phyloP scores from a whole-genome alignment of 1,140 invertebrate genomes.

The Drosophila sucinea region DNA sequence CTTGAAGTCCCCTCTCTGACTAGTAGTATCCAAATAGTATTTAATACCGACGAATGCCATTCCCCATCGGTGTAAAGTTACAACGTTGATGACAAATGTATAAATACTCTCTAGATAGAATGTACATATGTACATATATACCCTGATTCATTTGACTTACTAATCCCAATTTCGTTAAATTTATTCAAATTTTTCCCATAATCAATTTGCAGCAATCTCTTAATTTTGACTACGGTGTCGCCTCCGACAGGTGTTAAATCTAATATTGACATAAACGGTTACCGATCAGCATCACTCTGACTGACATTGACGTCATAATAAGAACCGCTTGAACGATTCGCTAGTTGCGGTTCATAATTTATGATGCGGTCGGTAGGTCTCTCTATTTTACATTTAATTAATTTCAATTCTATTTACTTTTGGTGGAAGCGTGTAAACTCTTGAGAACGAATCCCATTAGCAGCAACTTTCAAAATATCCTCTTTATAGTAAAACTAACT shows the following conservation, averaged over 20 bases:
- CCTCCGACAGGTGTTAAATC: constrained; percentile 52
- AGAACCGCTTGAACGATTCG: constrained; percentile 21
- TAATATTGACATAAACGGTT: constrained; percentile 48
- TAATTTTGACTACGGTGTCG: constrained; percentile 44
- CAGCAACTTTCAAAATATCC: too few relatives aligned
- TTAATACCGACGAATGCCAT: too few relatives aligned
- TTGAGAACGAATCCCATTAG: constrained; percentile 34
- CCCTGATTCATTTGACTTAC: constrained; percentile 11
- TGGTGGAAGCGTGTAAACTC: constrained; percentile 54
- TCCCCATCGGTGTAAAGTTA: too few relatives aligned
- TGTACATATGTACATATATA: neutral
- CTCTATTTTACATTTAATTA: constrained; percentile 5
- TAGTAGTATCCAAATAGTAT: too few relatives aligned
- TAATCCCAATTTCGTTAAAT: constrained; percentile 13
- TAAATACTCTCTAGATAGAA: neutral
- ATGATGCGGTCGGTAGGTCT: neutral
- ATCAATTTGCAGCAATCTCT: constrained; percentile 40
- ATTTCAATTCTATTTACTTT: constrained; percentile 1
- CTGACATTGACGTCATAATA: constrained; percentile 49
- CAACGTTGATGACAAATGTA: neutral
- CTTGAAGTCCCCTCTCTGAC: too few relatives aligned
- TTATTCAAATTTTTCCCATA: constrained; percentile 36
- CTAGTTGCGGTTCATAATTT: neutral
- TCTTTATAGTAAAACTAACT: too few relatives aligned
- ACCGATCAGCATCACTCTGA: constrained; percentile 24